phyloP scores from a whole-genome alignment of 2,888 invertebrate species.

The Agrochola litura region DNA sequence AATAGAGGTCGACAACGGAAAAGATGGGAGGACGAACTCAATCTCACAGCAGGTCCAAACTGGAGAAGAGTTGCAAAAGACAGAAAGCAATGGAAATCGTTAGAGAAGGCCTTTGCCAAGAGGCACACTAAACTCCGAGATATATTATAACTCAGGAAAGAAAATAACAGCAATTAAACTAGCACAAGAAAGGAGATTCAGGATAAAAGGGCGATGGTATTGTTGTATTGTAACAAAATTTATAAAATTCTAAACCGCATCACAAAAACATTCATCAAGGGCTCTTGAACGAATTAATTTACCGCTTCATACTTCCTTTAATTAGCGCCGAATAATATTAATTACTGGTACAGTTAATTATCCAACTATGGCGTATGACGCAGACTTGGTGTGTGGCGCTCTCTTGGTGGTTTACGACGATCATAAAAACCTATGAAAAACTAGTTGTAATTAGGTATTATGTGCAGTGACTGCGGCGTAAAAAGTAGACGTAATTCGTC shows the following conservation, averaged over 20 bases:
- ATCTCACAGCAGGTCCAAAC: no score
- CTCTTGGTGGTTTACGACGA: conserved; percentile 17
- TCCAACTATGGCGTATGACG: conserved; percentile 15
- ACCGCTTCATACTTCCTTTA: conserved; percentile 63
- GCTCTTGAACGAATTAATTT: conserved; percentile 66
- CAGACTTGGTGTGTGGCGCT: conserved; percentile 38
- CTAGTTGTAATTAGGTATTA: conserved; percentile 21
- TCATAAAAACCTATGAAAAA: conserved; percentile 33
- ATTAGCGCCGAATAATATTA: conserved; percentile 65
- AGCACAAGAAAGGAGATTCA: no score
- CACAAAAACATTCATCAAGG: conserved; percentile 28
- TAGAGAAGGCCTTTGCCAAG: no score
- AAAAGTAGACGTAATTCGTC: not conserved
- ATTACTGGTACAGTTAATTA: conserved; percentile 57
- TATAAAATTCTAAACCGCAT: not conserved
- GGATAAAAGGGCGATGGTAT: no score
- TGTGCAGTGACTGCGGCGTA: conserved; percentile 20
- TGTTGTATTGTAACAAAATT: not conserved
- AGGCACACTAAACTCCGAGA: no score
- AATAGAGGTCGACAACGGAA: no score
- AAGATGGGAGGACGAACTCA: no score
- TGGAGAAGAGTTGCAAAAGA: no score
- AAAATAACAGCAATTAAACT: no score
- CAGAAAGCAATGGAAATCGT: no score
- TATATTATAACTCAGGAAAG: no score